Conservation (phyloP, 2,113 vertebrate genomes). For the Dolichallabes microphthalmus region DNA sequence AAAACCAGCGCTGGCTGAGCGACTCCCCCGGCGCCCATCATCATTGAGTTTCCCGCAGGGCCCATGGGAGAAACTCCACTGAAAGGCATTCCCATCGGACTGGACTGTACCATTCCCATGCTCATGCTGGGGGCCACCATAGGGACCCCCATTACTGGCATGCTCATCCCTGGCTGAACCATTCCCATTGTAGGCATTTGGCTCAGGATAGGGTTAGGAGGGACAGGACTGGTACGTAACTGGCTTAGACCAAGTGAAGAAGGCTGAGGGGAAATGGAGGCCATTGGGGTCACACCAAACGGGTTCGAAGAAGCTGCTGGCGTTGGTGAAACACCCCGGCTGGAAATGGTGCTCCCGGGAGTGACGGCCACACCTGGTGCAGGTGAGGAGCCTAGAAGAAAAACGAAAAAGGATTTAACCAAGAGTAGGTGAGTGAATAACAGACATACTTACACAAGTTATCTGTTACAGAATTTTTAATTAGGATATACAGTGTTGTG, state of each 20-base stretch:
- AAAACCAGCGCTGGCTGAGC: conserved; percentile 80
- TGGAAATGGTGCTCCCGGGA: conserved; percentile 69
- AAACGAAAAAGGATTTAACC: background rate
- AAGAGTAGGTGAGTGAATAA: background rate
- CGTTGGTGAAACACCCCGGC: conserved; percentile 72
- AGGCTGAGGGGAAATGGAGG: conserved; percentile 69
- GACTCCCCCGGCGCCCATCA: conserved; percentile 64
- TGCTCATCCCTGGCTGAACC: conserved; percentile 69
- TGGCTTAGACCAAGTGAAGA: conserved; percentile 83
- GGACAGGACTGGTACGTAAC: conserved; percentile 84
- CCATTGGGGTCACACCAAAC: conserved; percentile 66
- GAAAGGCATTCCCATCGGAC: conserved; percentile 79
- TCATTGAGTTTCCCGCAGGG: conserved; percentile 61
- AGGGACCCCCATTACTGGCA: conserved; percentile 65
- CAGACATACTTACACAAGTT: background rate
- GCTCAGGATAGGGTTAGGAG: conserved; percentile 76
- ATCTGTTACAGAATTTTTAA: too few species aligned
- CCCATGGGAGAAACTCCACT: conserved; percentile 75
- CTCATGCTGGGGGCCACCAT: conserved; percentile 67
- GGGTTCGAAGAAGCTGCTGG: conserved; percentile 66
- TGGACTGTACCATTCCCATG: conserved; percentile 74
- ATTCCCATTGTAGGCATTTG: conserved; percentile 60
- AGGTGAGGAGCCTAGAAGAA: conserved; percentile 68
- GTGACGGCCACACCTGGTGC: conserved; percentile 70
- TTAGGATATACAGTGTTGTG: too few species aligned